Evolutionary conservation across 2,888 invertebrate genomes (phyloP), one percentile per base, ranked within the genome.

Genomic region (Conchocele bisecta): DNA sequence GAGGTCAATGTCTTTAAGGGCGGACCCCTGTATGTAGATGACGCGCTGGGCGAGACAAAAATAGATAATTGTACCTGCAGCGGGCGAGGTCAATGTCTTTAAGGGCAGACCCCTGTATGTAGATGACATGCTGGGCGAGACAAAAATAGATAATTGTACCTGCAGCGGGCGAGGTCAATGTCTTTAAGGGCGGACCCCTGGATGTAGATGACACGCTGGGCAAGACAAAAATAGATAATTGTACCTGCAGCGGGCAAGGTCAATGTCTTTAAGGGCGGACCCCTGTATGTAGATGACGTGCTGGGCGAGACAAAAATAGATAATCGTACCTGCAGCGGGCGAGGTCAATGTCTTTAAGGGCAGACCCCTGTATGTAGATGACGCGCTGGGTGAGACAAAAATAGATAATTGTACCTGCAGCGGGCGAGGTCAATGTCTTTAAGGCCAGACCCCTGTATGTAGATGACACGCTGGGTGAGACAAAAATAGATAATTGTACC

Each of bases 131-230:
- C n/a, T n/a, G n/a, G n/a, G n/a, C n/a, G n/a, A n/a, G n/a, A n/a
- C n/a, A n/a, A n/a, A n/a, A n/a, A n/a, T n/a, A n/a, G n/a, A n/a
- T n/a, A n/a, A n/a, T n/a, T n/a, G n/a, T n/a, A n/a, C 78, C 92
- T 94, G 42, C 98, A 98, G 79, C 99, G 93, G 51, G 96, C 96
- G 81, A 99, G 93, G 92, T 99, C 99, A 2, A 96, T 96, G 91
- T 99, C 99, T 91, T 98, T 98, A 75, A 98, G 93, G 87, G 98
- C 98, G 28, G 98, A 98, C 37, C 98, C 98, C 93, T 98, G 95
- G 82, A 98, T 97, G 92, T 98, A 99, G 89, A 98, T 98, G 63
- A 99, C 98, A 78, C 98, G 93, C 91, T 98, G 97, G 13, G 98
- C 97, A n/a, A n/a, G n/a, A n/a, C n/a, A n/a, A n/a, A n/a, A n/a